phyloP scores from a whole-genome alignment of 2,888 invertebrate genomes.

The Platycheirus albimanus region DNA sequence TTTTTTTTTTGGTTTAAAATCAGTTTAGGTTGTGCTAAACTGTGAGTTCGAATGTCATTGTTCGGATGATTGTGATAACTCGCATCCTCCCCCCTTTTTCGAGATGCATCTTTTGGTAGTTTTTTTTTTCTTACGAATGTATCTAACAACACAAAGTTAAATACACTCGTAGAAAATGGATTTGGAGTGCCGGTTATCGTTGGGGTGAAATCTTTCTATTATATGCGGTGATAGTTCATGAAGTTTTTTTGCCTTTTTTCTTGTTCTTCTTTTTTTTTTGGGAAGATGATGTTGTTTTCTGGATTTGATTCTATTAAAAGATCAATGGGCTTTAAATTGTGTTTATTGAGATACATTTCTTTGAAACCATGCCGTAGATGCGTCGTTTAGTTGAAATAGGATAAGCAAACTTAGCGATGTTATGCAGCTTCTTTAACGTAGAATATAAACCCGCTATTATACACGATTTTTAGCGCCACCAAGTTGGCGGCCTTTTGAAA shows the following conservation, averaged over 20 bases:
- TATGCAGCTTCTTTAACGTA: too few relatives aligned
- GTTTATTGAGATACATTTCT: not conserved
- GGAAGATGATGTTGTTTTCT: not conserved
- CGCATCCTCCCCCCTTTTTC: slow-evolving; percentile 9
- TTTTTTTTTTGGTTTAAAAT: slow-evolving; percentile 3
- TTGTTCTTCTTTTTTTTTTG: not conserved
- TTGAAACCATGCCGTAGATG: not conserved
- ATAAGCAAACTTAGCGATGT: too few relatives aligned
- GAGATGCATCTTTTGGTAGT: slow-evolving; percentile 29
- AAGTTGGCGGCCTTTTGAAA: too few relatives aligned
- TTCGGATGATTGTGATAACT: slow-evolving; percentile 32
- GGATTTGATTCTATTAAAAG: not conserved
- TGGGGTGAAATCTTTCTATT: slow-evolving; percentile 41
- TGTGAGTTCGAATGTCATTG: slow-evolving; percentile 64
- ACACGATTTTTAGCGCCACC: too few relatives aligned
- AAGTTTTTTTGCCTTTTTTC: not conserved
- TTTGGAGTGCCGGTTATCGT: slow-evolving; percentile 22
- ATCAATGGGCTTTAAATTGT: slow-evolving; percentile 1
- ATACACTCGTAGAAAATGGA: slow-evolving; percentile 2
- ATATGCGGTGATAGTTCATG: slow-evolving; percentile 23
- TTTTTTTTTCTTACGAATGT: slow-evolving; percentile 14
- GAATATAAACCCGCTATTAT: too few relatives aligned
- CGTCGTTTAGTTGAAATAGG: too few relatives aligned
- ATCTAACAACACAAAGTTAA: slow-evolving; percentile 7
- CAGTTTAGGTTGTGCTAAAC: slow-evolving; percentile 51